Evolutionary conservation across 2,888 invertebrate genomes (phyloP).

Genomic region (Prenolepis imparis): DNA sequence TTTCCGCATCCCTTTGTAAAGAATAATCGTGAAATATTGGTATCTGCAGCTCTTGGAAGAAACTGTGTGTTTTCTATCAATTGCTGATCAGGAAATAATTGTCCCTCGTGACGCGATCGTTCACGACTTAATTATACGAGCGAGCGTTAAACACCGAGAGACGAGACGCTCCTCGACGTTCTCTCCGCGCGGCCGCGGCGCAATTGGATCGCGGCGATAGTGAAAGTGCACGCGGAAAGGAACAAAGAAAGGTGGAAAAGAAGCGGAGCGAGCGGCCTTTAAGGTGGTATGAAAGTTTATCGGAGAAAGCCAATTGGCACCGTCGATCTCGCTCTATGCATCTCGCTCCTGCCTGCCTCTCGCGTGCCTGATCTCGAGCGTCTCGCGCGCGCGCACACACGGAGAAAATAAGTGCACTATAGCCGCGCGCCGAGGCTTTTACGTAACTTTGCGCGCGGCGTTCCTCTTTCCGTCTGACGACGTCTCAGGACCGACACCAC

Average conservation of each 20-base stretch:
- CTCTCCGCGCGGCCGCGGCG: constrained; percentile 40
- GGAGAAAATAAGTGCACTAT: constrained; percentile 68
- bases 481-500: constrained; percentile 70
- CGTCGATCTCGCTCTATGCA: constrained; percentile 62
- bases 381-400: constrained; percentile 32
- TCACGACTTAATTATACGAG: constrained; percentile 28
- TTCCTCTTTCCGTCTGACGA: constrained; percentile 73
- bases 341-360: neutral
- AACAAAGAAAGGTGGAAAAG: constrained; percentile 83
- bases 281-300: constrained; percentile 85
- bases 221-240: constrained; percentile 82
- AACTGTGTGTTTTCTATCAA: neutral
- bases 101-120: neutral
- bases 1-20: neutral
- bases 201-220: constrained; percentile 82
- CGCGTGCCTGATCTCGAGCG: constrained; percentile 45
- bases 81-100: neutral
- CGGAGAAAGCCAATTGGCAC: constrained; percentile 85
- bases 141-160: constrained; percentile 2
- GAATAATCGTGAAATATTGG: neutral
- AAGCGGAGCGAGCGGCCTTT: constrained; percentile 71
- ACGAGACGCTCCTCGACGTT: neutral
- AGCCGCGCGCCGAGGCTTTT: constrained; percentile 71
- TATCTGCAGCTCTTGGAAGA: neutral
- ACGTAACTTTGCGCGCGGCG: constrained; percentile 76